phyloP scores from a whole-genome alignment of 2,797 vertebrate genomes.

The Heliangelus exortis region DNA sequence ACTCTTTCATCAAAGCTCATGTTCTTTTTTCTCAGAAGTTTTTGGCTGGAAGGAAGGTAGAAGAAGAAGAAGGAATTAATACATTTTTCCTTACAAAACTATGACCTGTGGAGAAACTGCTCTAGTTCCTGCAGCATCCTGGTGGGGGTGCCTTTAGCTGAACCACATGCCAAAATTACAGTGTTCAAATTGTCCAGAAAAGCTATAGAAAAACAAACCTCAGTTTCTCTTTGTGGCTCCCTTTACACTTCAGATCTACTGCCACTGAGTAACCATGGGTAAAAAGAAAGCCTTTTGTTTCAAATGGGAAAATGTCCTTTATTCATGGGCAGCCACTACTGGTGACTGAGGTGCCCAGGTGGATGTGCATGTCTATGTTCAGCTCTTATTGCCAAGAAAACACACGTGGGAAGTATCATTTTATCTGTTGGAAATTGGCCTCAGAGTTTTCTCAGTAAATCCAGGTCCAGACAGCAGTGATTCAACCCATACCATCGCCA shows the following conservation, averaged over 20 bases:
- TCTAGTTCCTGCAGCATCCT: background rate
- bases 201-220: conserved; percentile 34
- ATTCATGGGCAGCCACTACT: background rate
- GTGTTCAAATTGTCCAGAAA: background rate
- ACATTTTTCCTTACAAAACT: background rate
- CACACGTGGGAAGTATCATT: fast-evolving
- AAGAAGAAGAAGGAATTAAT: background rate
- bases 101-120: background rate
- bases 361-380: fast-evolving
- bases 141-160: background rate
- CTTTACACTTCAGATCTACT: background rate
- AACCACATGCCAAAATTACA: conserved; percentile 16
- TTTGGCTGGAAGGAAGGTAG: background rate
- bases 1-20: too few relatives aligned
- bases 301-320: background rate
- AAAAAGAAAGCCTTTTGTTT: fast-evolving
- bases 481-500: background rate
- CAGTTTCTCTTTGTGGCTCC: background rate
- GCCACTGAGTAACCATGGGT: background rate
- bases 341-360: background rate
- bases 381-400: background rate
- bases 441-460: background rate
- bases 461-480: fast-evolving
- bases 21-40: background rate
- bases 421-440: background rate